Percentiles rank a stretch among this genome's conserved stretches.
These are phyloP conservation scores for Tenrec ecaudatus DNA, from an alignment of 2,113 vertebrate genomes.

Conservation along the genomic window DNA sequence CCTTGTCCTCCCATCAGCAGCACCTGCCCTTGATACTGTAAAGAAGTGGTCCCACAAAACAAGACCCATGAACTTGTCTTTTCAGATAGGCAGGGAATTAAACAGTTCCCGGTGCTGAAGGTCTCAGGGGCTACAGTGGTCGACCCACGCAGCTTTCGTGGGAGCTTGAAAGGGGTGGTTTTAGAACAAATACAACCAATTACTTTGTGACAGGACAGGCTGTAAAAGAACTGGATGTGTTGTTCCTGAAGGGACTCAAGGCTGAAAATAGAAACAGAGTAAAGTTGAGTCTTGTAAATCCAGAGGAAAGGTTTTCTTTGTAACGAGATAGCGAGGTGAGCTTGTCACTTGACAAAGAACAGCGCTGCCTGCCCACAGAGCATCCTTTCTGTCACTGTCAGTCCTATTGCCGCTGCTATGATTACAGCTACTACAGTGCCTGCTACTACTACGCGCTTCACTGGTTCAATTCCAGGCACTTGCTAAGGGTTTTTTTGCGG, in stretches of 20 bases:
- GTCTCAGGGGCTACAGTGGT: neutral
- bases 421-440: fast-evolving
- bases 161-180: conserved; percentile 15
- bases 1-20: neutral
- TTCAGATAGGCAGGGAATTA: neutral
- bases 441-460: neutral
- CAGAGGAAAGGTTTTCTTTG: conserved; percentile 28
- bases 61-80: neutral
- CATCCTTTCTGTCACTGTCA: neutral
- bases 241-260: conserved; percentile 39
- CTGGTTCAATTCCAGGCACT: neutral
- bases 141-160: conserved; percentile 46
- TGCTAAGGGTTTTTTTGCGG: neutral
- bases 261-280: conserved; percentile 71
- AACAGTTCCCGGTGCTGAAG: neutral
- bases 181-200: conserved; percentile 71
- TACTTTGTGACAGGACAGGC: conserved; percentile 44
- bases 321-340: conserved; percentile 32
- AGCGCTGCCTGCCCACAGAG: neutral
- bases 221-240: conserved; percentile 73
- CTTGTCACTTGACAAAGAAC: conserved; percentile 24
- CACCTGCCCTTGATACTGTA: neutral
- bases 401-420: neutral
- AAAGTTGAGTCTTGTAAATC: conserved; percentile 64
- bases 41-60: conserved; percentile 25